Conservation (phyloP, 2,797 vertebrate species). For the Lagocephalus sceleratus region DNA sequence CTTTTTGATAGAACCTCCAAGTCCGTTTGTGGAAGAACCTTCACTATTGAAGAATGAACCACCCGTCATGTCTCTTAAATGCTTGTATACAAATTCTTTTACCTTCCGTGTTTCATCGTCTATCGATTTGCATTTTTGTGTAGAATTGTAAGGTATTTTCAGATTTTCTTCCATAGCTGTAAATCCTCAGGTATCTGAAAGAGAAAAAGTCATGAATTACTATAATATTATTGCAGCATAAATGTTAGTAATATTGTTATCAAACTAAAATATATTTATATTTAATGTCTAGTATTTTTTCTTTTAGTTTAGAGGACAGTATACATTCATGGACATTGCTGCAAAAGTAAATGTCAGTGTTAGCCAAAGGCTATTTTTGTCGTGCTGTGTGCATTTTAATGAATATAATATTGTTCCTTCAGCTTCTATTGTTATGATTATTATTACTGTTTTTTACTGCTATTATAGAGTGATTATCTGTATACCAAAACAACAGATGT, state of each 20-base stretch:
- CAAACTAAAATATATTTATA: no score
- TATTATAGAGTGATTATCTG: no score
- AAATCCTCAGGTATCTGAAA: conserved; percentile 44
- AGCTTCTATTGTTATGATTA: no score
- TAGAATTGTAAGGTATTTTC: conserved; percentile 56
- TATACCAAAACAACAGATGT: no score
- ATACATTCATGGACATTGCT: neutral
- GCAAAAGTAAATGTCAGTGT: neutral
- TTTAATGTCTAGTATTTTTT: no score
- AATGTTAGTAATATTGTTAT: no score
- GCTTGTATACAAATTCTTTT: conserved; percentile 66
- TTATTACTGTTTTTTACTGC: no score
- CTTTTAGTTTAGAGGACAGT: no score
- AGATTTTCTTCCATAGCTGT: conserved; percentile 75
- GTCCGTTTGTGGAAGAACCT: conserved; percentile 73
- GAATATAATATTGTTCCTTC: no score
- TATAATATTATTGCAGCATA: conserved; percentile 4
- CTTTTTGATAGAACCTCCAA: conserved; percentile 72
- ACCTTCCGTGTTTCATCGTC: conserved; percentile 66
- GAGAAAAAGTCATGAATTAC: conserved; percentile 9
- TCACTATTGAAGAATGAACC: conserved; percentile 76
- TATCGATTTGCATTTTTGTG: conserved; percentile 56
- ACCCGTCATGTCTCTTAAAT: conserved; percentile 81
- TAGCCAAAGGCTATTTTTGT: no score
- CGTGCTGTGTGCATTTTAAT: no score